A percentile compares a stretch with the other conserved stretches of the same genome.
phyloP scores from a whole-genome alignment of 2,888 invertebrate genomes.

The Gnatocerus cornutus region DNA sequence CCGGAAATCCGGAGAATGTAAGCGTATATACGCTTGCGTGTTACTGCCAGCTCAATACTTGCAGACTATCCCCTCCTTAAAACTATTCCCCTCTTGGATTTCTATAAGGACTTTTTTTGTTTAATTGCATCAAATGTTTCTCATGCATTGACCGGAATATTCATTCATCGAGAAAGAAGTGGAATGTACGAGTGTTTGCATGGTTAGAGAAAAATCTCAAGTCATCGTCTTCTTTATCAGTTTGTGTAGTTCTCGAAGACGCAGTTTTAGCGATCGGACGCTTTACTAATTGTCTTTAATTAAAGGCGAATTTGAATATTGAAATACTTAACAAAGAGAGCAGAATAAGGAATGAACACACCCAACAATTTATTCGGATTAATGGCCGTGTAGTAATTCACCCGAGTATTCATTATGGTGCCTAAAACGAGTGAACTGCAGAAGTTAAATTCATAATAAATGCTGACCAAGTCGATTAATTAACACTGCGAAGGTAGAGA shows the following conservation, averaged over 20 bases:
- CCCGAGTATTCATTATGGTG: slow-evolving; percentile 6
- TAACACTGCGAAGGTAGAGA: neutral
- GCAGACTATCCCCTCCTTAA: slow-evolving; percentile 34
- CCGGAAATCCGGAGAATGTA: slow-evolving; percentile 55
- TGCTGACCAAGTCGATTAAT: neutral
- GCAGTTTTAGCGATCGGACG: slow-evolving; percentile 3
- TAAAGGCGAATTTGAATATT: slow-evolving; percentile 31
- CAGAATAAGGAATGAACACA: slow-evolving; percentile 27
- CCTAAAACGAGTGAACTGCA: neutral
- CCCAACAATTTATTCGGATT: slow-evolving; percentile 27
- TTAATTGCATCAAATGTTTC: slow-evolving; percentile 44
- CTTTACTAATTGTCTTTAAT: slow-evolving; percentile 22
- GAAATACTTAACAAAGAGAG: slow-evolving; percentile 25
- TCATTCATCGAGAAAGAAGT: slow-evolving; percentile 41
- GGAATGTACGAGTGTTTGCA: slow-evolving; percentile 25
- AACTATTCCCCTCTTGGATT: slow-evolving; percentile 41
- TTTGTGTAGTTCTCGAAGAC: neutral
- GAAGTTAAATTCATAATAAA: neutral
- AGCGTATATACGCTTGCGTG: slow-evolving; percentile 52
- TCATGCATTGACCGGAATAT: slow-evolving; percentile 46
- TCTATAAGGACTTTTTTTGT: slow-evolving; percentile 30
- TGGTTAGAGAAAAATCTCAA: slow-evolving; percentile 27
- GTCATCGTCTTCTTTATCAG: slow-evolving; percentile 24
- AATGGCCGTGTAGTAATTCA: slow-evolving; percentile 26
- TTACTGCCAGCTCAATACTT: slow-evolving; percentile 55